phyloP scores from a whole-genome alignment of 2,797 vertebrate species.

The Apodemus agrarius region DNA sequence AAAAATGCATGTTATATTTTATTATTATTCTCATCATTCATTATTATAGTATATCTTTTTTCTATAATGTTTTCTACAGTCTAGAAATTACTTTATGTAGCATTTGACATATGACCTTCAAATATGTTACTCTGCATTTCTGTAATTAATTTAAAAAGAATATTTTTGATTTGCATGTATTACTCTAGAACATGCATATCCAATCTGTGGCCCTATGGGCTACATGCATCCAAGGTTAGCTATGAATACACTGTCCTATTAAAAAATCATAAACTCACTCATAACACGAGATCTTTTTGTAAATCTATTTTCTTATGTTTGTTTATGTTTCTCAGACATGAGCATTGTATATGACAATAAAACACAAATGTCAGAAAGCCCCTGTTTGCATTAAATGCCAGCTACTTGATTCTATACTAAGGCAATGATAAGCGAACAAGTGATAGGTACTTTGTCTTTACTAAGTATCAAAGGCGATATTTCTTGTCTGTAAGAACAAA shows the following conservation, averaged over 20 bases:
- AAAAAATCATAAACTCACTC: neutral
- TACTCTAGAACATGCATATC: slow-evolving; percentile 11
- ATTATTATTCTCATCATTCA: neutral
- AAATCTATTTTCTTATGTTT: neutral
- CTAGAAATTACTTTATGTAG: neutral
- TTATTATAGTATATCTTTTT: neutral
- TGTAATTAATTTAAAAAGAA: slow-evolving; percentile 39
- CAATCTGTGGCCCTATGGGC: too few species aligned
- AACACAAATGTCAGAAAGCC: neutral
- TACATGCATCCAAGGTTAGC: neutral
- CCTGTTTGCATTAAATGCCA: neutral
- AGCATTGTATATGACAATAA: neutral
- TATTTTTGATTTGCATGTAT: slow-evolving; percentile 1
- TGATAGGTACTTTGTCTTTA: slow-evolving; percentile 32
- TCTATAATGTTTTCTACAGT: neutral
- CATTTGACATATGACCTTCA: neutral
- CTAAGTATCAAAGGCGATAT: slow-evolving; percentile 2
- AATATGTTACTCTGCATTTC: slow-evolving; percentile 24
- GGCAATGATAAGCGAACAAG: slow-evolving; percentile 63
- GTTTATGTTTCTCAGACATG: neutral
- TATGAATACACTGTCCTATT: neutral
- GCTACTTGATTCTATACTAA: slow-evolving; percentile 24
- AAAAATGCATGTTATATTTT: neutral
- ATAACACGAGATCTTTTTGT: neutral
- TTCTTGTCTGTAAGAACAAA: slow-evolving; percentile 47